These are phyloP conservation scores for Conus ventricosus DNA, from an alignment of 1,140 invertebrate genomes.

Conservation along the genomic window DNA sequence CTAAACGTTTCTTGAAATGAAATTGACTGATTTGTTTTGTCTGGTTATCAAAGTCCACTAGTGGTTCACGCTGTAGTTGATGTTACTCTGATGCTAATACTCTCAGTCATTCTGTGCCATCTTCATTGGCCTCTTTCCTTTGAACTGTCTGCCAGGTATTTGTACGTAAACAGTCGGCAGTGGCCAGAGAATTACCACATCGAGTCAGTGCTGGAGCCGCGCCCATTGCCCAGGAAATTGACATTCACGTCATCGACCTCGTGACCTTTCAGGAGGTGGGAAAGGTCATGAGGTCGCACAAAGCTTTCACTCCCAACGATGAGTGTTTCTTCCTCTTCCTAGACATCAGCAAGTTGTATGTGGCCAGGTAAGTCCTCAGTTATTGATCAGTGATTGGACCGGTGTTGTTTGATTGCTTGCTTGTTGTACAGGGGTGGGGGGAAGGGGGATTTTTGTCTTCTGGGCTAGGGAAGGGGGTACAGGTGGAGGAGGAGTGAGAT, in stretches of 20 bases:
- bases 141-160: slow-evolving; percentile 78
- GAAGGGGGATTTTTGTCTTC: no score
- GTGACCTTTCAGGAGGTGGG: slow-evolving; percentile 86
- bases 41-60: no score
- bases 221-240: slow-evolving; percentile 93
- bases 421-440: no score
- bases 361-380: slow-evolving; percentile 82
- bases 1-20: no score
- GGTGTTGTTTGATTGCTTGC: no score
- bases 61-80: no score
- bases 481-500: no score
- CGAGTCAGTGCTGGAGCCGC: slow-evolving; percentile 86
- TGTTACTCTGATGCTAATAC: no score
- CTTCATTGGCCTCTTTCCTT: no score
- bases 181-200: slow-evolving; percentile 89
- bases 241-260: slow-evolving; percentile 92
- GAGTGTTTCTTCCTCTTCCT: slow-evolving; percentile 94
- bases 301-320: slow-evolving; percentile 90
- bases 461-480: no score
- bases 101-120: no score
- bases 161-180: slow-evolving; percentile 90
- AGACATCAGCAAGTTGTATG: slow-evolving; percentile 89
- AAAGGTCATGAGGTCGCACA: slow-evolving; percentile 88
- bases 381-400: slow-evolving; percentile 28
- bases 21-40: no score